phyloP scores from a whole-genome alignment of 2,888 invertebrate genomes.

The Lochmaea capreae region DNA sequence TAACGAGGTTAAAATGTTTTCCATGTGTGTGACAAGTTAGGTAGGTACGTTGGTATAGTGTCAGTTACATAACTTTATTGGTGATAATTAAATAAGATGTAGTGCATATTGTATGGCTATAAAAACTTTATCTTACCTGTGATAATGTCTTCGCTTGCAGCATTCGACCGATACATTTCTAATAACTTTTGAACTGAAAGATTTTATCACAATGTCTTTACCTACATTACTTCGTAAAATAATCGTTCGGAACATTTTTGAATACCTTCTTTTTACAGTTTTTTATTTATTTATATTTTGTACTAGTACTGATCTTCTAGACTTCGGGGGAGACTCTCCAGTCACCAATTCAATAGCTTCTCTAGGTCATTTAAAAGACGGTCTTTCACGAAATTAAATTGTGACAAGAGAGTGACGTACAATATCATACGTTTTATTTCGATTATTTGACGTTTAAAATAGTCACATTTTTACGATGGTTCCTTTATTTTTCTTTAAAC shows the following conservation, averaged over 20 bases:
- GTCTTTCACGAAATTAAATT: constrained; percentile 56
- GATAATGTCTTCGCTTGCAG: constrained; percentile 69
- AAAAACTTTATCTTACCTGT: constrained; percentile 44
- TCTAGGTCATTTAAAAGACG: constrained; percentile 66
- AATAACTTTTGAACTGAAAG: constrained; percentile 70
- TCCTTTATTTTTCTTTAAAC: background rate
- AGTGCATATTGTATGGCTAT: background rate
- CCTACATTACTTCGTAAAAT: constrained; percentile 76
- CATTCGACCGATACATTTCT: constrained; percentile 72
- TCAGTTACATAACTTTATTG: background rate
- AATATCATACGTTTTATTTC: constrained; percentile 19
- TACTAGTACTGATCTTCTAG: constrained; percentile 37
- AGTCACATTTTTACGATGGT: background rate
- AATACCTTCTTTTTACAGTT: constrained; percentile 26
- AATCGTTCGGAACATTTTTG: constrained; percentile 80
- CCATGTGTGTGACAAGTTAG: background rate
- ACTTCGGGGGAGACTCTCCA: constrained; percentile 57
- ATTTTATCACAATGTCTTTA: constrained; percentile 73
- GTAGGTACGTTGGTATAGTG: background rate
- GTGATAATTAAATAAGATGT: background rate
- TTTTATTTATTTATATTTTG: constrained; percentile 37
- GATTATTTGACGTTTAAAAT: background rate
- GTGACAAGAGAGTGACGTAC: constrained; percentile 27
- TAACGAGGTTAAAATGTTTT: background rate
- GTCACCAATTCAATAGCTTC: constrained; percentile 49